Evolutionary conservation across 2,888 invertebrate species (phyloP), one percentile per base, ranked within the genome.

Genomic region (Deladenus siricidicola): DNA sequence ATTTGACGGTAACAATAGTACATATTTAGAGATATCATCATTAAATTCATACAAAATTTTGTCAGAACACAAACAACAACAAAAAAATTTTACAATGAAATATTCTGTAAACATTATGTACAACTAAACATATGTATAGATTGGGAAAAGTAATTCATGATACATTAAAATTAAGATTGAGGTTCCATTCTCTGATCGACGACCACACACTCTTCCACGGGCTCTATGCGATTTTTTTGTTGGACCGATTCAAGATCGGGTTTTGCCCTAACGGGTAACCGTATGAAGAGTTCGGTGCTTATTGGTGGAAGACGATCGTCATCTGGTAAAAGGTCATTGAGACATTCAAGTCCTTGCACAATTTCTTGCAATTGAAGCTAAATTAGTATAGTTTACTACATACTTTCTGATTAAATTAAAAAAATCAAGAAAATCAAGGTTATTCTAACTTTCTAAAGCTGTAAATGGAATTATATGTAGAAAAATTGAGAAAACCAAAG

Each of bases 281-380:
- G 34, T 34, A n/a, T 10, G 6, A 17, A 21, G 17, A 21, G 1
- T 30, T 53, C 34, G 19, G n/a, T 53, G 19, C 19, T 21, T 24
- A 75, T 58, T 17, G 61, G 57, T 1, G 73, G 70, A 10, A 75
- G 66, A n/a, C 70, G 71, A 2, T 74, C 68, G n/a, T 64, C 62
- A 1, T 65, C 66, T 0, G 66, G 60, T 8, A 75, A 61, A n/a
- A 76, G 58, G 51, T 73, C 70, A 55, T 75, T 75, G 14, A 75
- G 57, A 0, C 68, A 67, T 56, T 73, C 68, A 2, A 70, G 64
- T 6, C 63, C 60, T 17, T 70, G 68, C 4, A 70, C 64, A 6
- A 75, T 58, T 29, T 74, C 72, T 43, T 67, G 67, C 19, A 75
- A 64, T 1, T 68, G 50, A 10, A 62, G 43, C 71, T 75, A 42